phyloP scores from a whole-genome alignment of 1,140 invertebrate species.

The Solen grandis region DNA sequence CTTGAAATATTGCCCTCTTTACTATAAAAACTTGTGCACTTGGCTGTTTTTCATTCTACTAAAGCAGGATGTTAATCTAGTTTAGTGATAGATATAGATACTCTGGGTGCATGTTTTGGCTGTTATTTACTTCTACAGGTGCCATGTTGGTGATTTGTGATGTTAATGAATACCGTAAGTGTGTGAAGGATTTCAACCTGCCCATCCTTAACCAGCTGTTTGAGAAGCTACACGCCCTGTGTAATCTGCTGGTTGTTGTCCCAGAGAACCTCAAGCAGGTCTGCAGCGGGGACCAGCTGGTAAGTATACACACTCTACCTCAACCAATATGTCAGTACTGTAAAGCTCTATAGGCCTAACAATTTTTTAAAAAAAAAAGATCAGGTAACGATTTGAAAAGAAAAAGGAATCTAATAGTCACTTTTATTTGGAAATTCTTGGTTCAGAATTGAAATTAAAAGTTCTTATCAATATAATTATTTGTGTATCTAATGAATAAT shows the following conservation, averaged over 20 bases:
- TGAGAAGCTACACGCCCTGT: constrained; percentile 96
- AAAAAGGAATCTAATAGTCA: too few relatives aligned
- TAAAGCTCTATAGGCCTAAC: background rate
- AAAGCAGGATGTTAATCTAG: too few relatives aligned
- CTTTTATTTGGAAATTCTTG: too few relatives aligned
- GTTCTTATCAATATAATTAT: background rate
- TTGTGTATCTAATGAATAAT: background rate
- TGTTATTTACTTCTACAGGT: too few relatives aligned
- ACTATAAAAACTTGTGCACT: too few relatives aligned
- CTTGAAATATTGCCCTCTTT: too few relatives aligned
- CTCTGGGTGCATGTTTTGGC: too few relatives aligned
- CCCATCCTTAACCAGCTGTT: constrained; percentile 92
- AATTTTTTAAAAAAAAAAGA: background rate
- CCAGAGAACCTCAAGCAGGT: constrained; percentile 98
- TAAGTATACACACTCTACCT: constrained; percentile 81
- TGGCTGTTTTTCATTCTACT: too few relatives aligned
- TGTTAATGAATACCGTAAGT: constrained; percentile 95
- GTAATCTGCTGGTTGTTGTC: constrained; percentile 96
- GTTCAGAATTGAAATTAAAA: too few relatives aligned
- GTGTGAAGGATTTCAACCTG: constrained; percentile 87
- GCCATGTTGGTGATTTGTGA: constrained; percentile 99
- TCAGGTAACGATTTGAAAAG: background rate
- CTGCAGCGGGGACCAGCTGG: constrained; percentile 95
- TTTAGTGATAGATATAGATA: too few relatives aligned
- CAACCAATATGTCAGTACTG: background rate